Base-by-base conservation (phyloP, 2,888 invertebrate species). In the Drosophila helvetica region DNA sequence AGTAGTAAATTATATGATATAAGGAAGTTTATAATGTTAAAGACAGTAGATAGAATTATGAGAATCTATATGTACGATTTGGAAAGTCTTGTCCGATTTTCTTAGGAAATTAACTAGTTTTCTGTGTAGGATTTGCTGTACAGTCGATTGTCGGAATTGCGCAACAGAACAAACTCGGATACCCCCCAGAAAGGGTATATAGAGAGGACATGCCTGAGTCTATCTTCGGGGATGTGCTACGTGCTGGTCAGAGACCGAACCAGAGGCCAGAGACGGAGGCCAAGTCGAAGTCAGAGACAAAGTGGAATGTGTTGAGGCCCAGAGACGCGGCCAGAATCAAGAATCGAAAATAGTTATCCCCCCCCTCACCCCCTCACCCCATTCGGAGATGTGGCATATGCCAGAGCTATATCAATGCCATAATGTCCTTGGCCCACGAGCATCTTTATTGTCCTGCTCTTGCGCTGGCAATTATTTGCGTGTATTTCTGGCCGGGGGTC, bases 281-380 rank as follows among this genome's bases (percentile, higher is more conserved):
- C 25, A 3, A 4, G 30, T 1, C n/a, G n/a, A 12, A 25, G 17
- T n/a, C 30, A 30, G 19, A 52, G 86, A 82, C 89, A 88, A 82
- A 79, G 74, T 52, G 53, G 27, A 86, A 71, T 61, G 54, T 57
- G 77, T 71, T 84, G 88, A 86, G 83, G 67, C 72, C 48, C 45
- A 59, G 59, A 15, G 47, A 88, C 82, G 86, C 80, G 67, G 19
- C 56, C 30, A 8, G 88, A 78, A 82, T 82, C 38, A 2, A 7
- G 38, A 38, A 38, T 7, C 2, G n/a, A 38, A n/a, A 38, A 38
- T 38, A 6, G 15, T 43, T 19, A 17, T 10, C n/a, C 38, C 38
- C 5, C 48, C 30, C 42, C 7, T 7, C 25, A 1, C 22, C 22
- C 22, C 54, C 10, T 3, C 45, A 22, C 30, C 12, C 17, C 3